Percentiles rank a stretch among this genome's conserved stretches.
Evolutionary conservation across 2,797 vertebrate species (phyloP).

Genomic region (Lindbergichthys nudifrons): DNA sequence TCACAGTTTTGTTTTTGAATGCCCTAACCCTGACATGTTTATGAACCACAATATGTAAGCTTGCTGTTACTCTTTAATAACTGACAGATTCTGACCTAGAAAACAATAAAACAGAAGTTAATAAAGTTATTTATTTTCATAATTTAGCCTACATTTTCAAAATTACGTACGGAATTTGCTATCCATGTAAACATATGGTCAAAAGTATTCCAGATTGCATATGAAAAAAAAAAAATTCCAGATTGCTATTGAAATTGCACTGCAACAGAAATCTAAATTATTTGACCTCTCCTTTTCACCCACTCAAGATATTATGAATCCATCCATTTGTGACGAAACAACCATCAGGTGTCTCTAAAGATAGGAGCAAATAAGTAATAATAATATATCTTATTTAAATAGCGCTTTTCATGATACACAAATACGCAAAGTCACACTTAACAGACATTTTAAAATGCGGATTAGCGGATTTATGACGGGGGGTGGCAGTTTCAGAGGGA

Average conservation of each 20-base stretch:
- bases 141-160: too few relatives aligned
- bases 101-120: neutral
- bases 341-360: neutral
- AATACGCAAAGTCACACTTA: too few relatives aligned
- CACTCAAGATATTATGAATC: neutral
- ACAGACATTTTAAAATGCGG: too few relatives aligned
- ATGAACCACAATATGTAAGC: neutral
- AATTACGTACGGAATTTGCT: too few relatives aligned
- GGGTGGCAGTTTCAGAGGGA: too few relatives aligned
- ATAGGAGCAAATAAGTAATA: neutral
- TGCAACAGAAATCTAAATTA: neutral
- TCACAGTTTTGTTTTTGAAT: slow-evolving; percentile 9
- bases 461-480: too few relatives aligned
- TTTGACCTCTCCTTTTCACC: neutral
- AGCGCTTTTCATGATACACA: too few relatives aligned
- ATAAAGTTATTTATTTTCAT: neutral
- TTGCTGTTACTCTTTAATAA: neutral
- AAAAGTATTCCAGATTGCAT: neutral
- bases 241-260: neutral
- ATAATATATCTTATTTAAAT: too few relatives aligned
- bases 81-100: neutral
- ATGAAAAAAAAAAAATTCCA: too few relatives aligned
- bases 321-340: neutral
- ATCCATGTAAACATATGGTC: neutral
- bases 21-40: neutral